These are phyloP conservation scores for Cephalopterus ornatus DNA, from an alignment of 2,113 vertebrate species.

Conservation along the genomic window DNA sequence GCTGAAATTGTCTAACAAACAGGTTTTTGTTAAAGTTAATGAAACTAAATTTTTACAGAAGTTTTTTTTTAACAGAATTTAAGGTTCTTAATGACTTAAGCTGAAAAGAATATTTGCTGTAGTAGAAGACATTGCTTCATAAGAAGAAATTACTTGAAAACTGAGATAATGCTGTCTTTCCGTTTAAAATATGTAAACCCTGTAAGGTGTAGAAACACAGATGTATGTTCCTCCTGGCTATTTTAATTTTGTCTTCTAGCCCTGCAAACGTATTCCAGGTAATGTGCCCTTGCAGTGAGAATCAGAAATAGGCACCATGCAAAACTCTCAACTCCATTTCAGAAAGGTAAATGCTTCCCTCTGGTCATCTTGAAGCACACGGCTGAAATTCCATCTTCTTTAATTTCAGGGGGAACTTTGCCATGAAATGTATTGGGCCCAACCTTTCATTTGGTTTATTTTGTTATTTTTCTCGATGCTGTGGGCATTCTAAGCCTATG, in stretches of 20 bases:
- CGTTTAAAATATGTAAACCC: neutral
- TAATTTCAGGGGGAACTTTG: neutral
- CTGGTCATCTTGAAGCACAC: neutral
- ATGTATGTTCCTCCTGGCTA: neutral
- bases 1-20: neutral
- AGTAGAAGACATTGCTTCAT: neutral
- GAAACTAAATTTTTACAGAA: neutral
- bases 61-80: neutral
- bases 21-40: neutral
- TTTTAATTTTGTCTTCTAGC: neutral
- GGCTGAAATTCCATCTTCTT: neutral
- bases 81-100: neutral
- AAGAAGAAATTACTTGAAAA: neutral
- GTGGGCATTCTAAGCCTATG: neutral
- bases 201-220: neutral
- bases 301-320: neutral
- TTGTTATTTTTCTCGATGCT: neutral
- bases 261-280: neutral
- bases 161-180: neutral
- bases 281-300: neutral
- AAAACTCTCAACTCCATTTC: neutral
- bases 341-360: constrained; percentile 21
- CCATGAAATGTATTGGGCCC: neutral
- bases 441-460: neutral
- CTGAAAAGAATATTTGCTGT: neutral